Conservation (phyloP, 2,113 vertebrate genomes). For the Hystrix brachyura region DNA sequence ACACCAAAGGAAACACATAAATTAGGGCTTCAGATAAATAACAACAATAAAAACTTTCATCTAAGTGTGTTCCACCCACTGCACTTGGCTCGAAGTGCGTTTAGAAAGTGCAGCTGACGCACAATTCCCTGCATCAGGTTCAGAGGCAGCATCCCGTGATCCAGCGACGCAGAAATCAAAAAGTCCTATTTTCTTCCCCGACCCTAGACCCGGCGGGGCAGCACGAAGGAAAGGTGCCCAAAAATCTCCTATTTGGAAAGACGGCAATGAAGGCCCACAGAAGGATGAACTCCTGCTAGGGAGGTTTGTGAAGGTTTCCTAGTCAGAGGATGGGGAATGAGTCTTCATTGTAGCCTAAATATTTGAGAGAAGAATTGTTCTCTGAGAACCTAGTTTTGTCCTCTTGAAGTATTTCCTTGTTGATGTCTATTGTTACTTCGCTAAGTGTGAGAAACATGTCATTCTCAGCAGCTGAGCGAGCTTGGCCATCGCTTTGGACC, state of each 20-base stretch:
- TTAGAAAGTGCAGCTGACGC: neutral
- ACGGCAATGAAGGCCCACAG: neutral
- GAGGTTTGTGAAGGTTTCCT: neutral
- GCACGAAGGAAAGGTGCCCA: neutral
- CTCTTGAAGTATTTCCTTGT: neutral
- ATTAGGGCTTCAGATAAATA: slow-evolving; percentile 4
- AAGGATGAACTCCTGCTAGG: neutral
- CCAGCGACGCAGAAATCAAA: neutral
- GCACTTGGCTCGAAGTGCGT: neutral
- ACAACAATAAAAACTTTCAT: neutral
- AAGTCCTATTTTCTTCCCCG: fast-evolving
- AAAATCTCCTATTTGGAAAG: neutral
- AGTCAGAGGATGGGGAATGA: neutral
- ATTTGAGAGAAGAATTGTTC: neutral
- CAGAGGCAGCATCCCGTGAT: neutral
- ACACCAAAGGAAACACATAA: neutral
- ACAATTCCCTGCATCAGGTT: neutral
- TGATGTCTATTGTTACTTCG: neutral
- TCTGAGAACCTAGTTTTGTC: neutral
- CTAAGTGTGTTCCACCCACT: neutral
- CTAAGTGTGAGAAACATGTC: neutral
- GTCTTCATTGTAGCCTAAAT: neutral
- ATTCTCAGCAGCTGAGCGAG: neutral
- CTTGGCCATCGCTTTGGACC: neutral
- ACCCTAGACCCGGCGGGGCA: neutral